Evolutionary conservation across 2,797 vertebrate species (phyloP), one percentile per base, ranked within the genome.

Genomic region (Ceyx erithaca): DNA sequence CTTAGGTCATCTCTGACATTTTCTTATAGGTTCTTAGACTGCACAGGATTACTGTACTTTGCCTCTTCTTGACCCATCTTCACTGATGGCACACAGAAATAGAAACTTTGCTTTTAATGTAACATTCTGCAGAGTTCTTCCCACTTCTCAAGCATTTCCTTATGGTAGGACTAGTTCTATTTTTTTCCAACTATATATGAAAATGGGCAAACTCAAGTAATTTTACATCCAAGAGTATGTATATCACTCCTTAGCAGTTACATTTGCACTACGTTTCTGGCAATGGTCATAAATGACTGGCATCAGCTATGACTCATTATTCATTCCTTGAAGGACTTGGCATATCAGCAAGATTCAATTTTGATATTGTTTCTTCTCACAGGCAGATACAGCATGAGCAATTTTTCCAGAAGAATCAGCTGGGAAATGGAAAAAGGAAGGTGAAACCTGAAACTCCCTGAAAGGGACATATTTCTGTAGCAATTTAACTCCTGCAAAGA

Each of bases 241-340:
- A 37, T 67, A 67, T 62, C 68, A 48, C 20, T 91, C 52, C 30
- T 64, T 79, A 82, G 81, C 85, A 77, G 75, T 89, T 80, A 73
- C 41, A 69, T 89, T 87, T 92, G 67, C 81, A 57, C 80, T 72
- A 51, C 49, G 49, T 79, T 84, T 87, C 87, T 94, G 80, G 85
- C 85, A 94, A 22, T 25, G 28, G 23, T 37, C 59, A n/a, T 64
- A 63, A 93, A 77, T 68, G 64, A 48, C 62, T 95, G 82, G 68
- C 14, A 15, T 57, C 41, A 58, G n/a, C 21, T 90, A 40, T 37
- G 51, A 31, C 43, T 92, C 64, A 64, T 85, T 85, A 83, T 70
- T 85, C 73, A 40, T 73, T 89, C 58, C 76, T 79, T 10, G 7
- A 86, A 94, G 67, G 64, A 75, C 41, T 67, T 92, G 83, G 49